Evolutionary conservation across 2,797 vertebrate species (phyloP), one percentile per base, ranked within the genome.

Genomic region (Betta splendens): DNA sequence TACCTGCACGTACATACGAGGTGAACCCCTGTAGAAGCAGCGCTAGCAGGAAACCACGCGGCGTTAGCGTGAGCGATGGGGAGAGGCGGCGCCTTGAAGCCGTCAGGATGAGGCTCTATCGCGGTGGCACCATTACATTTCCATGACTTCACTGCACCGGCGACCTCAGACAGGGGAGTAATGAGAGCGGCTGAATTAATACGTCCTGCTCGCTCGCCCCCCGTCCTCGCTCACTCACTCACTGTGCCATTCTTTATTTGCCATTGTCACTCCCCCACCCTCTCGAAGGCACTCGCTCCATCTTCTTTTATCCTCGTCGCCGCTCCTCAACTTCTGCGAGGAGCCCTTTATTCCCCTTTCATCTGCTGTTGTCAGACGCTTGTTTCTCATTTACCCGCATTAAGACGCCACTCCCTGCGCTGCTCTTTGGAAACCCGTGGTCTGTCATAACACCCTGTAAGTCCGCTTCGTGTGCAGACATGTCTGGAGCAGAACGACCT

Each of bases 61-160:
- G n/a, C n/a, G n/a, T n/a, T n/a, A n/a, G n/a, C n/a, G n/a, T n/a
- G n/a, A n/a, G n/a, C n/a, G n/a, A n/a, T n/a, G n/a, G n/a, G n/a
- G n/a, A n/a, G n/a, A 16, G 47, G 61, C 76, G 42, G 69, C 62
- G 28, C 68, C 62, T 60, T 79, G 60, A 82, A 75, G 64, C 56
- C 58, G 64, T 83, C 69, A 68, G 77, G 82, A 78, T 73, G 76
- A 83, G 80, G 72, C 73, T 86, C 84, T 82, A 88, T 86, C 43
- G 61, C 79, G 66, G 70, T 81, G 81, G 79, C 86, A 85, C 84
- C 82, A 65, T 81, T 86, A 79, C 72, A 85, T 87, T 82, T 84
- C 85, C 85, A 36, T 83, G 85, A 83, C 83, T 85, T 87, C 77
- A 81, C 80, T 72, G 79, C 72, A 48, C 72, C 65, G 75, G 78